Evolutionary conservation across 1,140 invertebrate species (phyloP).

Genomic region (Mesaphorura yosii): DNA sequence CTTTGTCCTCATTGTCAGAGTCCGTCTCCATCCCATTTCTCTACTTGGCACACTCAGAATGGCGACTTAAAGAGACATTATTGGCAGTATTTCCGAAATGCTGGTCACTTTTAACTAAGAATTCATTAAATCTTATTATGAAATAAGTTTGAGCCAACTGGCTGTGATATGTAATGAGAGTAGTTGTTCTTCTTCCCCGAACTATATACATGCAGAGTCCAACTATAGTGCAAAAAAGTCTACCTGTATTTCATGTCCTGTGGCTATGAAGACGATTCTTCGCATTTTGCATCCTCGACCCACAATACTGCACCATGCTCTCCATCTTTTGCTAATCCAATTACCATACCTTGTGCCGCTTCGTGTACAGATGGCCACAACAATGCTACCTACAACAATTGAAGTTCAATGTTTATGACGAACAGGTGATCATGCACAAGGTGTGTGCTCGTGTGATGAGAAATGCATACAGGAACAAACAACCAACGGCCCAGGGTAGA

Average conservation of each 20-base stretch:
- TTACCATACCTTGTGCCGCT: neutral
- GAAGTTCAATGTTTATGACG: too few relatives aligned
- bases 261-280: too few relatives aligned
- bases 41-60: neutral
- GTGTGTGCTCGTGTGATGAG: too few relatives aligned
- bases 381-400: too few relatives aligned
- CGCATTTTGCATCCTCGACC: neutral
- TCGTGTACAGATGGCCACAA: too few relatives aligned
- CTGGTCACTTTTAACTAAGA: neutral
- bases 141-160: neutral
- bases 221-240: too few relatives aligned
- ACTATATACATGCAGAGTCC: neutral
- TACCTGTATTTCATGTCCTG: too few relatives aligned
- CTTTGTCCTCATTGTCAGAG: conserved; percentile 15
- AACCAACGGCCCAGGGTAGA: too few relatives aligned
- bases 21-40: conserved; percentile 26
- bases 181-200: neutral
- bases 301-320: neutral
- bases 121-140: neutral
- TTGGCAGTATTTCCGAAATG: neutral
- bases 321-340: neutral
- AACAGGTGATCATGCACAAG: too few relatives aligned
- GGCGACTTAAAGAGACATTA: neutral
- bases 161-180: too few relatives aligned
- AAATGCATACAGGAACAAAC: too few relatives aligned